Percentiles rank a stretch among this genome's conserved stretches.
These are phyloP conservation scores for Clarias gariepinus DNA, from an alignment of 2,113 vertebrate genomes.

Conservation along the genomic window DNA sequence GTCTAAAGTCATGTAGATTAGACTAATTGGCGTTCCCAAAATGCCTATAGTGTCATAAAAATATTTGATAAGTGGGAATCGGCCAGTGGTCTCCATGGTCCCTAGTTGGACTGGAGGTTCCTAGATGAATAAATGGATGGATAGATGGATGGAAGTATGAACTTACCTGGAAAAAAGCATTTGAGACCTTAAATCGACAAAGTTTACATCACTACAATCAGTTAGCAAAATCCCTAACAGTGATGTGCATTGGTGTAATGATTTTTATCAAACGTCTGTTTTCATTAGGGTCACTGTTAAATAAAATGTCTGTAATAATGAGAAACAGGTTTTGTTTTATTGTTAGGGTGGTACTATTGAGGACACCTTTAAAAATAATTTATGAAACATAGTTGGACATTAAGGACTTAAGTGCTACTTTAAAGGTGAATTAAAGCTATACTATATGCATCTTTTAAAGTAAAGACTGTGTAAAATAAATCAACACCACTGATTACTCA, in stretches of 20 bases:
- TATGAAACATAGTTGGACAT: background rate
- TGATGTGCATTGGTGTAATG: background rate
- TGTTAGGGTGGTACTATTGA: background rate
- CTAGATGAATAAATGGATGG: too few relatives aligned
- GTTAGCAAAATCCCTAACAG: background rate
- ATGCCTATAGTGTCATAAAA: too few relatives aligned
- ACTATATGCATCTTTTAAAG: background rate
- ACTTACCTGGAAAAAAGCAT: background rate
- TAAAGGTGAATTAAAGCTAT: background rate
- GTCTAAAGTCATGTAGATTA: too few relatives aligned
- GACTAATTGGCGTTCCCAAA: too few relatives aligned
- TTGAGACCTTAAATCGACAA: background rate
- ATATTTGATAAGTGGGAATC: too few relatives aligned
- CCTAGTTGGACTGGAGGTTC: too few relatives aligned
- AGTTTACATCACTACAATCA: background rate
- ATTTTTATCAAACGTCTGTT: background rate
- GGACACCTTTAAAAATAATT: background rate
- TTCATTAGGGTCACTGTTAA: background rate
- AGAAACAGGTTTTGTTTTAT: background rate
- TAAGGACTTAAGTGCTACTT: background rate
- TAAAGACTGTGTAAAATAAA: background rate
- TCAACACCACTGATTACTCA: too few relatives aligned
- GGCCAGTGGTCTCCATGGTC: too few relatives aligned
- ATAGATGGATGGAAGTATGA: too few relatives aligned
- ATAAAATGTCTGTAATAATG: background rate